Conservation (phyloP, 2,888 invertebrate species). For the Eledone cirrhosa region DNA sequence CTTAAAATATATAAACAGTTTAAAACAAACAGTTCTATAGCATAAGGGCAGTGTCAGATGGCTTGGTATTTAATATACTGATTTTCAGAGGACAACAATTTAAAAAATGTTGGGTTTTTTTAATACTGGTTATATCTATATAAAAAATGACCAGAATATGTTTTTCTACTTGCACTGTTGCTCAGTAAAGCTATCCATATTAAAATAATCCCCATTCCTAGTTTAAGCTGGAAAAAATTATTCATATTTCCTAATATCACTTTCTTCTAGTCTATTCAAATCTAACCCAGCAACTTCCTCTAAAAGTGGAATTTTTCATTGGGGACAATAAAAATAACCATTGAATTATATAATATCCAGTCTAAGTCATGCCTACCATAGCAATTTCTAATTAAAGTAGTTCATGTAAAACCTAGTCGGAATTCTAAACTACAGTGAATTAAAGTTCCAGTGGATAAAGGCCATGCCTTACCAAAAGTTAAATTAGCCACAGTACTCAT, state of each 20-base stretch:
- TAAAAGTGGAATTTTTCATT: not conserved
- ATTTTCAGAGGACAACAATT: too few relatives aligned
- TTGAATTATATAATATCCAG: not conserved
- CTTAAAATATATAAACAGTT: too few relatives aligned
- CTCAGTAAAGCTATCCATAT: not conserved
- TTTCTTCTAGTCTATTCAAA: not conserved
- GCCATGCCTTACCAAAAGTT: not conserved
- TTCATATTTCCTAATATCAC: not conserved
- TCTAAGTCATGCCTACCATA: not conserved
- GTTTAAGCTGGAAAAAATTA: not conserved
- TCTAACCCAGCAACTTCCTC: not conserved
- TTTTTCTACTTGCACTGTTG: not conserved
- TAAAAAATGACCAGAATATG: too few relatives aligned
- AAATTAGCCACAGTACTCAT: too few relatives aligned
- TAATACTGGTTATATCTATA: too few relatives aligned
- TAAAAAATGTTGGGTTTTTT: too few relatives aligned
- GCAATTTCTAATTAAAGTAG: not conserved
- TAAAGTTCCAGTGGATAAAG: not conserved
- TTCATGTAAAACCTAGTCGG: not conserved
- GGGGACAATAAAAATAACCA: not conserved
- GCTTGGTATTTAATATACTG: too few relatives aligned
- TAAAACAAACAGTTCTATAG: too few relatives aligned
- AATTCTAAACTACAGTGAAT: not conserved
- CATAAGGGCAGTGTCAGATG: too few relatives aligned
- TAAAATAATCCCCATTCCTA: not conserved